Base-by-base conservation (phyloP, 2,113 vertebrate species). In the Sturnira hondurensis region DNA sequence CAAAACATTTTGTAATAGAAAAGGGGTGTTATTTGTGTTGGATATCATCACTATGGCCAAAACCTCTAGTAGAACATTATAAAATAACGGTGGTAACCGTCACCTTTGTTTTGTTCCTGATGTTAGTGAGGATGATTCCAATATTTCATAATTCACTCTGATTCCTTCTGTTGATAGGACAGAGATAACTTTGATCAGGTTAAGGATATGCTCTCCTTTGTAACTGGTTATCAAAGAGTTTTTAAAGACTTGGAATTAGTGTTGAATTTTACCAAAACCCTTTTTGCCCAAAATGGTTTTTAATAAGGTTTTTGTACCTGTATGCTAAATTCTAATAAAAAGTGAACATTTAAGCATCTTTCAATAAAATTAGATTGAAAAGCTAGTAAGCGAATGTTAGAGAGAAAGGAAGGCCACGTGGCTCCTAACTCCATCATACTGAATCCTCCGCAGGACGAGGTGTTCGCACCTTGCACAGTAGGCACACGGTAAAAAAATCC, bases 301-400 rank as follows among this genome's bases (percentile, higher is more conserved):
- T 33, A 95, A 65, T 73, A 54, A 82, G 12, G 11, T 67, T 73
- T 93, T 86, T 68, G 36, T 0, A 54, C 7, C 22, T 67, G 19
- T 74, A 87, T 84, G n/a, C 41, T 41, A 50, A 5, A 33, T 76
- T 92, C 89, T 36, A 50, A 45, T 14, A 93, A 63, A 89, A 89
- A 91, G 43, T 61, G 47, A 97, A 74, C 43, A 92, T 31, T 36
- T 45, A 86, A 89, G 45, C 31, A 81, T 86, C 94, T 88, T 89
- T 73, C 52, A 58, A 88, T 26, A 91, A 94, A 92, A 68, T 52
- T n/a, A 76, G 7, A n/a, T 28, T 43, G 52, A 81, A 81, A 78
- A 43, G 20, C 3, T 94, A 77, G 80, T 54, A 52, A 70, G 63
- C 76, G 22, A 89, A 73, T 5, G 15, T 28, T 83, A 33, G 13